Percentiles rank a stretch among this genome's conserved stretches.
phyloP scores from a whole-genome alignment of 1,140 invertebrate species.

The Drosophila parabipectinata region DNA sequence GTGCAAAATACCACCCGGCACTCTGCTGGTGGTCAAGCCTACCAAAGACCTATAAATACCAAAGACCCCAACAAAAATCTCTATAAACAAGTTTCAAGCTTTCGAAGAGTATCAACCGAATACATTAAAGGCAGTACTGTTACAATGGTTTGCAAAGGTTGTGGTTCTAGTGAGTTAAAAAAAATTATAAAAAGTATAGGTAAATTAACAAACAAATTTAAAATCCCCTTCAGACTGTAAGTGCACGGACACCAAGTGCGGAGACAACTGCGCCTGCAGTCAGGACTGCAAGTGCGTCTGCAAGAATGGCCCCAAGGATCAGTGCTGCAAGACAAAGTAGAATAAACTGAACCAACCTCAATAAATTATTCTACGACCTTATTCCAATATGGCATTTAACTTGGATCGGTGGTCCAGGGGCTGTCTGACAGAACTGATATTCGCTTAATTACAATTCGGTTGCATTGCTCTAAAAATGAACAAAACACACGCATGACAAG shows the following conservation, averaged over 20 bases:
- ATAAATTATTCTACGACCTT: slow-evolving; percentile 2
- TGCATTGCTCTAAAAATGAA: slow-evolving; percentile 20
- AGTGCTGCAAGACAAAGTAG: slow-evolving; percentile 62
- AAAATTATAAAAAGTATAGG: background rate
- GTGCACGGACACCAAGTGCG: slow-evolving; percentile 61
- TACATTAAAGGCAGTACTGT: background rate
- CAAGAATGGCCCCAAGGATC: slow-evolving; percentile 60
- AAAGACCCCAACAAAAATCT: background rate
- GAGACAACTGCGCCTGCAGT: slow-evolving; percentile 64
- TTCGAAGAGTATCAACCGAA: background rate
- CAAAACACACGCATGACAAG: slow-evolving; percentile 37
- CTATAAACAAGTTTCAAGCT: slow-evolving; percentile 4
- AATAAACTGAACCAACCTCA: background rate
- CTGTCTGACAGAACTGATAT: slow-evolving; percentile 33
- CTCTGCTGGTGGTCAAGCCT: background rate
- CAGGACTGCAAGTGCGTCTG: slow-evolving; percentile 65
- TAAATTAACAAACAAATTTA: background rate
- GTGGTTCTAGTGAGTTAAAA: slow-evolving; percentile 54
- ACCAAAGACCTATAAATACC: slow-evolving; percentile 39
- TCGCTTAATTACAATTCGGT: slow-evolving; percentile 55
- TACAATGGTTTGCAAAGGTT: slow-evolving; percentile 70
- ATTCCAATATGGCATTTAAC: slow-evolving; percentile 3
- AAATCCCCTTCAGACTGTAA: slow-evolving; percentile 53
- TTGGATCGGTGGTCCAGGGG: slow-evolving; percentile 2
- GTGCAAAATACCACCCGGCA: slow-evolving; percentile 42